A percentile compares a stretch with the other conserved stretches of the same genome.
These are phyloP conservation scores for Ascidia mentula DNA, from an alignment of 23 tunicate species.

Conservation along the genomic window DNA sequence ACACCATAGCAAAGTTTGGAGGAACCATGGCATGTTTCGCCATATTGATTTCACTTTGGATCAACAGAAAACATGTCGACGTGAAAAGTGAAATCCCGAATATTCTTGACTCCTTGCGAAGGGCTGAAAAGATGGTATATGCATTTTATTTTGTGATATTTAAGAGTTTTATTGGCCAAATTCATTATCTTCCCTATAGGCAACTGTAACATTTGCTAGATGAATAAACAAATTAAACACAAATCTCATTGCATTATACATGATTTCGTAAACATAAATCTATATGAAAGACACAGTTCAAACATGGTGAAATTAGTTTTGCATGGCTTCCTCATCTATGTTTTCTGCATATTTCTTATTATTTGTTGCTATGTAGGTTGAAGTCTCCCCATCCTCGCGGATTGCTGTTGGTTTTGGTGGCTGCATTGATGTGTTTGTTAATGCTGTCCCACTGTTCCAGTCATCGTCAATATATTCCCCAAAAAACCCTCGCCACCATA, in stretches of 20 bases:
- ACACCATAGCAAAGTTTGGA: constrained; percentile 26
- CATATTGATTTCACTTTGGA: constrained; percentile 20
- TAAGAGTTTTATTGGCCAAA: neutral
- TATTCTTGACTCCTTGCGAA: constrained; percentile 54
- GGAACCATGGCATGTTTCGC: constrained; percentile 27
- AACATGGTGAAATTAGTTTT: neutral
- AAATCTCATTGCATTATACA: no score
- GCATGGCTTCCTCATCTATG: neutral
- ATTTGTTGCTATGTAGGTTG: constrained; percentile 29
- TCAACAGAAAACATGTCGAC: constrained; percentile 16
- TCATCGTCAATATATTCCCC: constrained; percentile 36
- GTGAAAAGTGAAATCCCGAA: constrained; percentile 43
- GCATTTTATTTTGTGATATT: no score
- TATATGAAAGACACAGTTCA: neutral
- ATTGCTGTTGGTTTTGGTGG: constrained; percentile 96
- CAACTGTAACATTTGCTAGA: no score
- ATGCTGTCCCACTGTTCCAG: constrained; percentile 67
- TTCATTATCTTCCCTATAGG: neutral
- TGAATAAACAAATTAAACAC: no score
- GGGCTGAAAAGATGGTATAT: constrained; percentile 65
- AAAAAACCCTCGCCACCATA: constrained; percentile 43
- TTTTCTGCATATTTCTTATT: neutral
- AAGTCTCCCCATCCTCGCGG: constrained; percentile 10
- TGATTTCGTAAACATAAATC: no score
- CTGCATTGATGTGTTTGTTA: constrained; percentile 87